Percentiles rank a stretch among this genome's conserved stretches.
These are phyloP conservation scores for Spatula versicolor DNA, from an alignment of 2,797 vertebrate species.

Conservation along the genomic window DNA sequence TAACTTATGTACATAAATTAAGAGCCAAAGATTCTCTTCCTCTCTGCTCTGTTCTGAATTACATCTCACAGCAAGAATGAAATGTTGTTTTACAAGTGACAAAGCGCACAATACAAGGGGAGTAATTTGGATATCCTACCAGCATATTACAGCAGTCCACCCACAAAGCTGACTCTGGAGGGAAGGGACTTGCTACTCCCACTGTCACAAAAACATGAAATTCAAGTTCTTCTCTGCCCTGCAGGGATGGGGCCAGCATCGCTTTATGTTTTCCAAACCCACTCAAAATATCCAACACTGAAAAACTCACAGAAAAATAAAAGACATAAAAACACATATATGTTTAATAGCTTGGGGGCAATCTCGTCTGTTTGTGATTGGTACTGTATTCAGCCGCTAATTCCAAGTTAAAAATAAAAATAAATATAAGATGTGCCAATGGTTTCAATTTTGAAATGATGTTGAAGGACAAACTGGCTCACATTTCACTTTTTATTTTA, in stretches of 20 bases:
- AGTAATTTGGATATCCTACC: not conserved
- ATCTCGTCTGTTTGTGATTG: not conserved
- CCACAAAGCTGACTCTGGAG: not conserved
- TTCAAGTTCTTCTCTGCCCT: not conserved
- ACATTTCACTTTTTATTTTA: not conserved
- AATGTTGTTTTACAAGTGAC: not conserved
- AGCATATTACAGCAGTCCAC: not conserved
- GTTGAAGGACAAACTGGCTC: not conserved
- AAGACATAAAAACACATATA: not conserved
- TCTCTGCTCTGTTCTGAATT: not conserved
- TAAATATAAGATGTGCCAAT: not conserved
- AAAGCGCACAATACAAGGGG: not conserved
- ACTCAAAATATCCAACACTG: not conserved
- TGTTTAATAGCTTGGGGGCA: not conserved
- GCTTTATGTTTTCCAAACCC: accelerated
- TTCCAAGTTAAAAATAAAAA: not conserved
- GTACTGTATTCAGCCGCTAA: not conserved
- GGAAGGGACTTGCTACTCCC: not conserved
- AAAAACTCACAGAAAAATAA: not conserved
- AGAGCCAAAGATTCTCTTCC: not conserved
- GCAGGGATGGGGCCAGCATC: not conserved
- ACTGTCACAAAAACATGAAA: not conserved
- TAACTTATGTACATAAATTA: not conserved
- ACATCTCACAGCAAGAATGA: not conserved
- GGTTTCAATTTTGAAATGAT: not conserved